Conservation (phyloP, 2,113 vertebrate genomes). For the Ictalurus punctatus region DNA sequence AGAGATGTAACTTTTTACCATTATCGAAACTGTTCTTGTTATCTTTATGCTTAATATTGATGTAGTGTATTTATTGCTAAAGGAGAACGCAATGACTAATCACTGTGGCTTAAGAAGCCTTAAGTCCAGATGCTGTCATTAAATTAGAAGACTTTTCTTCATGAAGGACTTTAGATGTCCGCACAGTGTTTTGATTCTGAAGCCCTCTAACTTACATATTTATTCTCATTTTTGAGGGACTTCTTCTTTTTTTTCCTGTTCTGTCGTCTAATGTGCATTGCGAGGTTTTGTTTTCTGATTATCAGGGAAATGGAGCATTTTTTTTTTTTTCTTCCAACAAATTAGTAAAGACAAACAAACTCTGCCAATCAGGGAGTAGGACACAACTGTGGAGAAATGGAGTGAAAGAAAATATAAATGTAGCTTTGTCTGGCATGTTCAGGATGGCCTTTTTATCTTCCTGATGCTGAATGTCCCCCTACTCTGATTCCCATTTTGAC, state of each 20-base stretch:
- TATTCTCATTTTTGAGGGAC: slow-evolving; percentile 68
- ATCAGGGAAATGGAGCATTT: slow-evolving; percentile 95
- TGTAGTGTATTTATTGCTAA: slow-evolving; percentile 75
- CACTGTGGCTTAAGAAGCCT: slow-evolving; percentile 73
- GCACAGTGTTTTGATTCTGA: slow-evolving; percentile 64
- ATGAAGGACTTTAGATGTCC: slow-evolving; percentile 56
- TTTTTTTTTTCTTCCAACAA: slow-evolving; percentile 81
- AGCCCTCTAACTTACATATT: slow-evolving; percentile 67
- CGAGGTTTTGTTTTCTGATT: slow-evolving; percentile 73
- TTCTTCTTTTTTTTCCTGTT: slow-evolving; percentile 57
- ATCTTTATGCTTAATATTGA: slow-evolving; percentile 74
- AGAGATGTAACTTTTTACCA: slow-evolving; percentile 62
- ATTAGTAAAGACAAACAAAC: slow-evolving; percentile 75
- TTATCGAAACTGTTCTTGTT: slow-evolving; percentile 51
- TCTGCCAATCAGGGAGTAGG: slow-evolving; percentile 76
- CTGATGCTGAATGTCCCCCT: slow-evolving; percentile 88
- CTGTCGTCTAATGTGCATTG: slow-evolving; percentile 70
- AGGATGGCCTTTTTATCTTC: slow-evolving; percentile 74
- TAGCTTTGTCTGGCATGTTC: slow-evolving; percentile 76
- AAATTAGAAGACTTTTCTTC: slow-evolving; percentile 67
- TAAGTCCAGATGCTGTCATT: slow-evolving; percentile 75
- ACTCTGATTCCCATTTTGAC: slow-evolving; percentile 61
- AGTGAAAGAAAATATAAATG: slow-evolving; percentile 66
- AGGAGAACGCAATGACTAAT: slow-evolving; percentile 74
- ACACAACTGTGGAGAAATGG: slow-evolving; percentile 48